Evolutionary conservation across 2,113 vertebrate species (phyloP).

Genomic region (Scopus umbretta): DNA sequence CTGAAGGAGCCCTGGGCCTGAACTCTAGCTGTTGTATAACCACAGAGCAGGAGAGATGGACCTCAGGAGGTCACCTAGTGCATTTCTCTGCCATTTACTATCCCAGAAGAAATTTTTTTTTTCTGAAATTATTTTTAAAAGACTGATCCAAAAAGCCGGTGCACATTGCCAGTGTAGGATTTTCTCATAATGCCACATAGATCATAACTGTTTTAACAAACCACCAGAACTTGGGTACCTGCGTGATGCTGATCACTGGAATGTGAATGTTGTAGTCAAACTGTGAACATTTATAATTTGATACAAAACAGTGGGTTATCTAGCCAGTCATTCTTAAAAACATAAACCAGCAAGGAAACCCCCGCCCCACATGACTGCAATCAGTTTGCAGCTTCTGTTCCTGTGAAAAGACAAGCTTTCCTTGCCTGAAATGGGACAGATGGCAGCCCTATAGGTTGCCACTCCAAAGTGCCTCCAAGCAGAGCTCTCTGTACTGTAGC

Average conservation of each 20-base stretch:
- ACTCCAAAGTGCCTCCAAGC: conserved; percentile 4
- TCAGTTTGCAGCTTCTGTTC: neutral
- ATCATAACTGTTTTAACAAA: neutral
- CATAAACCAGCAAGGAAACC: conserved; percentile 33
- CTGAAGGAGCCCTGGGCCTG: neutral
- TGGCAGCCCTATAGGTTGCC: conserved; percentile 53
- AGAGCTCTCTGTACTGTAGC: neutral
- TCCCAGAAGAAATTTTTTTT: neutral
- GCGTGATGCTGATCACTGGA: neutral
- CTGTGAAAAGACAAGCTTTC: conserved; percentile 1
- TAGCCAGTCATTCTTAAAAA: neutral
- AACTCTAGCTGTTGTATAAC: neutral
- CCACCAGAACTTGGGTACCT: neutral
- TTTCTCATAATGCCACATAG: neutral
- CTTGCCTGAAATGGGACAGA: conserved; percentile 36
- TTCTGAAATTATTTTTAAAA: neutral
- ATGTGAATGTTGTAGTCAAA: neutral
- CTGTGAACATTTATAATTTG: neutral
- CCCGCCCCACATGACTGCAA: neutral
- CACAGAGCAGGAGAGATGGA: neutral
- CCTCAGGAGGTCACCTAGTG: neutral
- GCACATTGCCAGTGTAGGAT: neutral
- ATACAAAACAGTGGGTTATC: neutral
- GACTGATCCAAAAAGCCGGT: neutral
- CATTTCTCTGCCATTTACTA: neutral